Base-by-base conservation (phyloP, 1,140 invertebrate species). In the Hormaphis cornu region DNA sequence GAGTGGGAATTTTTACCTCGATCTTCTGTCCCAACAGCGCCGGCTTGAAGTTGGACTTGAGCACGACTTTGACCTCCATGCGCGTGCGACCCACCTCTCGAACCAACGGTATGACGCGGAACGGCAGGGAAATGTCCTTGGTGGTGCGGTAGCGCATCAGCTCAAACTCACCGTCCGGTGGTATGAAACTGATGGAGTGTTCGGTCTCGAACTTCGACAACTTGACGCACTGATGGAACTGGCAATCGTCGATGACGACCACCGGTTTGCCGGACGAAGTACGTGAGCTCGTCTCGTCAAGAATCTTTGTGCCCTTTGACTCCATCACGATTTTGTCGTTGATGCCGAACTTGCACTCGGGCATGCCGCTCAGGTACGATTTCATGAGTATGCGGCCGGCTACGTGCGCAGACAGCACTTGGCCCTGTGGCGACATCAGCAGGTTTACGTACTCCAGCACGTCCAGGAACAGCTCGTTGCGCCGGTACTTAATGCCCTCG, bases 371-470 rank as follows among this genome's bases (percentile, higher is more conserved):
- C 28, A 99, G 81, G 78, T 98, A 99, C 0, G 95, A 97, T 80
- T 99, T 99, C 97, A 99, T 99, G 0, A 99, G 92, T 42, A 99
- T 95, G 79, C 97, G 97, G 37, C 97, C 97, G 71, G 97, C 97
- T 24, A 99, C 97, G 78, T 99, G 97, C 58, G 97, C 96, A 37
- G 95, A 98, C 30, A 99, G 81, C 18, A 99, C 96, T 84, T 99
- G 97, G 71, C 97, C 97, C 86, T 99, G 97, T 8, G 97, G 95
- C 54, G 95, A 98, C 97, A 99, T 99, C 22, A 99, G 83, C 48
- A 99, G 81, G 82, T 99, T 99, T 16, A 99, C 96, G 81, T 97
- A 98, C 80, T 99, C 97, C 59, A 99, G 82, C 4, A 99, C 97
- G 83, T 99, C 97, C 4, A 99, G 81, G 83, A 99, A 99, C 5